These are phyloP conservation scores for Temnothorax curvispinosus DNA, from an alignment of 1,140 invertebrate species.

Conservation along the genomic window DNA sequence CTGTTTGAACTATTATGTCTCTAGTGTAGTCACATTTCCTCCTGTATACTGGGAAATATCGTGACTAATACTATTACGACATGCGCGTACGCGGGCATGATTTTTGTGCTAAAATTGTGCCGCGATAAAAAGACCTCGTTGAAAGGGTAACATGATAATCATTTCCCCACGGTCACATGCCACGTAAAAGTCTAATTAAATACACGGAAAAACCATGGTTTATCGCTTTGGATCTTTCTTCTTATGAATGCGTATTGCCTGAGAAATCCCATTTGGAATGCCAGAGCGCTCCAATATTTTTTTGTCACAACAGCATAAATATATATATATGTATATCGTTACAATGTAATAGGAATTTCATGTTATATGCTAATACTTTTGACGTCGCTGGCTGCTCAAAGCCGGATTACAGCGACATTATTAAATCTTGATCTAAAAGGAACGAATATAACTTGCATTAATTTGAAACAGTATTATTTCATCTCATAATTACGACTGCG, in stretches of 20 bases:
- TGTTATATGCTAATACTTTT: background rate
- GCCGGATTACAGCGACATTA: background rate
- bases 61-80: conserved; percentile 6
- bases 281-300: background rate
- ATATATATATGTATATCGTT: background rate
- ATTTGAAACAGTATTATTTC: background rate
- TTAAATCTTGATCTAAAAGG: conserved; percentile 13
- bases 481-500: background rate
- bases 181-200: conserved; percentile 47
- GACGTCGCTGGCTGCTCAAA: background rate
- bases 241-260: background rate
- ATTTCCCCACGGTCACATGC: conserved; percentile 16
- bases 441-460: background rate
- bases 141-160: conserved; percentile 18
- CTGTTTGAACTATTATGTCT: background rate
- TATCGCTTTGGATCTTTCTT: background rate
- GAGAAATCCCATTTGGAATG: background rate
- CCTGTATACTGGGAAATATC: background rate
- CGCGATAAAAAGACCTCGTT: background rate
- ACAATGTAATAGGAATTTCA: background rate
- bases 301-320: background rate
- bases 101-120: background rate
- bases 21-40: background rate
- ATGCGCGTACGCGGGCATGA: background rate
- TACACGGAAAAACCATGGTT: background rate